A percentile compares a stretch with the other conserved stretches of the same genome.
phyloP scores from a whole-genome alignment of 2,797 vertebrate genomes.

The Lophotriccus pileatus region DNA sequence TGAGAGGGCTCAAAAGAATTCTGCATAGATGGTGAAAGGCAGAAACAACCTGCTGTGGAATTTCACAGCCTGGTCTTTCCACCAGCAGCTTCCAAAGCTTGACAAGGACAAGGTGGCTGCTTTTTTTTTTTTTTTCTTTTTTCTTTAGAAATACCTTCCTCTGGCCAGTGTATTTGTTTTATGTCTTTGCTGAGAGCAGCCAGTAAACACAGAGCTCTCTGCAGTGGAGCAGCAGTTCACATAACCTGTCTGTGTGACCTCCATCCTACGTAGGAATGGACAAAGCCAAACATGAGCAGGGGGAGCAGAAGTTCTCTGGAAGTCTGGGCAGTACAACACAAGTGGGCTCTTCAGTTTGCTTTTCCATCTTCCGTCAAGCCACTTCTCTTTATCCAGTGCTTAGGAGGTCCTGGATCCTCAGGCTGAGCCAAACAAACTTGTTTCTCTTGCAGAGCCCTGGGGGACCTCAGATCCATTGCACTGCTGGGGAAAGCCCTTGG shows the following conservation, averaged over 20 bases:
- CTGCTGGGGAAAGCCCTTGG: neutral
- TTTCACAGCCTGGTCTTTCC: neutral
- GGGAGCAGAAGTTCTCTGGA: neutral
- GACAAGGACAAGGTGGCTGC: neutral
- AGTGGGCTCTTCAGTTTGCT: neutral
- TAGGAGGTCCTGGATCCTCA: conserved; percentile 21
- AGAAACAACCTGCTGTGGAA: neutral
- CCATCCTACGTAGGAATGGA: neutral
- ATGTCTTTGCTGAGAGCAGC: neutral
- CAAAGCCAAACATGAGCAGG: neutral
- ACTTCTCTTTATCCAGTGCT: neutral
- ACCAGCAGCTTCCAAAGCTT: neutral
- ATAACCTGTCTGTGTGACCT: neutral
- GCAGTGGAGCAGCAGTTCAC: neutral
- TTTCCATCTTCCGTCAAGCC: neutral
- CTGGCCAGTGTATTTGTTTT: neutral
- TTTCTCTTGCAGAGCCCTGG: neutral
- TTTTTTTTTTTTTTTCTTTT: neutral
- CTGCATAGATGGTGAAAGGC: neutral
- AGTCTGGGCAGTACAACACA: neutral
- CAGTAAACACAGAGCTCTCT: neutral
- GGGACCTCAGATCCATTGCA: neutral
- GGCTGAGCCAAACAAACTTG: conserved; percentile 1
- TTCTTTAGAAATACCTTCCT: neutral
- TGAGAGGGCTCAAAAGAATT: neutral